These are phyloP conservation scores for Liasis olivaceus DNA, from an alignment of 2,797 vertebrate species.

Conservation along the genomic window DNA sequence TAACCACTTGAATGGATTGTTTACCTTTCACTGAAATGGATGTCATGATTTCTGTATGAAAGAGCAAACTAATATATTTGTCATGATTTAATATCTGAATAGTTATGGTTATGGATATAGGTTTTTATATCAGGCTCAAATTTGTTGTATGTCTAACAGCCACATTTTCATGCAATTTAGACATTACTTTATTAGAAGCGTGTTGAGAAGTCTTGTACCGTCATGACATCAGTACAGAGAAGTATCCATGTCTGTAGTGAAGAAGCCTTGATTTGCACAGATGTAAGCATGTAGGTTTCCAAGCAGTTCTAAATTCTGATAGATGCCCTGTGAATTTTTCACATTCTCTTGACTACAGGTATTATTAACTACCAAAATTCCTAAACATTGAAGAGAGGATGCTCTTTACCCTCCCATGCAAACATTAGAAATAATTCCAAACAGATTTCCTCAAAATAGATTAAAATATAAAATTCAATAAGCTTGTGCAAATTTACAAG, in stretches of 20 bases:
- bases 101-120: background rate
- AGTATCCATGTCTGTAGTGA: background rate
- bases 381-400: background rate
- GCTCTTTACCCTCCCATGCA: background rate
- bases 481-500: background rate
- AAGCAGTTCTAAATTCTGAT: background rate
- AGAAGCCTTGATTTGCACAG: background rate
- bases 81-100: background rate
- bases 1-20: background rate
- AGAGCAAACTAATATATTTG: background rate
- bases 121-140: background rate
- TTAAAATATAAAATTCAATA: background rate
- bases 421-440: background rate
- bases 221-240: background rate
- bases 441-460: background rate
- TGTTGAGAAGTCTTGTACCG: background rate
- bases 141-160: background rate
- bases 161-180: background rate
- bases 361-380: background rate
- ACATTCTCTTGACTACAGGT: background rate
- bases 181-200: background rate
- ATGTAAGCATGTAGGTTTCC: background rate
- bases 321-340: background rate
- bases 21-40: conserved; percentile 3
- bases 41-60: background rate